Conservation (phyloP, 2,113 vertebrate species). For the Hippocampus zosterae region DNA sequence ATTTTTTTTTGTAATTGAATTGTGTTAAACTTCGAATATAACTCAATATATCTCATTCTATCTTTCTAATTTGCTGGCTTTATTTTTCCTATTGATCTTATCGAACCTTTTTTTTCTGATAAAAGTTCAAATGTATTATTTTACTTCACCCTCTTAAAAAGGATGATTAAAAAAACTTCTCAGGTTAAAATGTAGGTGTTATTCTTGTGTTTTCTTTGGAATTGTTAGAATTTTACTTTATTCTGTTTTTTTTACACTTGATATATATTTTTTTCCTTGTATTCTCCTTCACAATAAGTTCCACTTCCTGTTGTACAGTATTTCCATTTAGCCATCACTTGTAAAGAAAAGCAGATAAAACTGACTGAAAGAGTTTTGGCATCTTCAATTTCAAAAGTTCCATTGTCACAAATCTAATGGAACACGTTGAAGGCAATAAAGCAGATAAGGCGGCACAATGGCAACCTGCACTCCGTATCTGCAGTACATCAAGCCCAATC, state of each 20-base stretch:
- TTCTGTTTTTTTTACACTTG: too few relatives aligned
- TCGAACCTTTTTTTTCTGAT: not conserved
- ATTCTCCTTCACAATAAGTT: not conserved
- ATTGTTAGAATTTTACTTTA: too few relatives aligned
- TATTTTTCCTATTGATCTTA: too few relatives aligned
- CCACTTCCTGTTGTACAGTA: not conserved
- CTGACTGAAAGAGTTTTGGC: not conserved
- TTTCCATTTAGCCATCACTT: not conserved
- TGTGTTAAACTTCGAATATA: not conserved
- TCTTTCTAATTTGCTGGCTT: not conserved
- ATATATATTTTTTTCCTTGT: not conserved
- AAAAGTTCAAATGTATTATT: not conserved
- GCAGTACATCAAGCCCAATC: constrained; percentile 10
- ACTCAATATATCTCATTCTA: not conserved
- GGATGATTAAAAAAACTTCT: not conserved
- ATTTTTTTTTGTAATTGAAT: not conserved
- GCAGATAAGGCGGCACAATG: not conserved
- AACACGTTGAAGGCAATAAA: not conserved
- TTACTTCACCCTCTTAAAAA: too few relatives aligned
- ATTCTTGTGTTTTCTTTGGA: too few relatives aligned
- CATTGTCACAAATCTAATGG: not conserved
- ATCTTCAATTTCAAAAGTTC: not conserved
- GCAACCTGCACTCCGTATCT: not conserved
- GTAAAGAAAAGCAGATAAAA: not conserved
- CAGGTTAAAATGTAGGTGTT: too few relatives aligned